These are phyloP conservation scores for Drosophila fulvimacula DNA, from an alignment of 2,888 invertebrate species.

Conservation along the genomic window DNA sequence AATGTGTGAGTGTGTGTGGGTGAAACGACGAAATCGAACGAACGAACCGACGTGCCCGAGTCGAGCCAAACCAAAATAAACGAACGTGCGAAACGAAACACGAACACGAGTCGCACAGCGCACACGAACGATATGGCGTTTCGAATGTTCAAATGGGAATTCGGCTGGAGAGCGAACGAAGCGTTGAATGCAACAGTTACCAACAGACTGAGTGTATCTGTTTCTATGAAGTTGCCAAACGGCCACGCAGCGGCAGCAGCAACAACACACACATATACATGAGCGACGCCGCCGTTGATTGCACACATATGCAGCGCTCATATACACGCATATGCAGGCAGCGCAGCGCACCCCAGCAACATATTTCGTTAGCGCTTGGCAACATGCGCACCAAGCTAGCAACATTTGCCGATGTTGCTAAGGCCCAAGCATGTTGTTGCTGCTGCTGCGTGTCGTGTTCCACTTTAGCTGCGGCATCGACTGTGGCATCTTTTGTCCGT, in stretches of 20 bases:
- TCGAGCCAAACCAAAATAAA: conserved; percentile 23
- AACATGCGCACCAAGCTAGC: conserved; percentile 60
- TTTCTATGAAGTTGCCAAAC: conserved; percentile 83
- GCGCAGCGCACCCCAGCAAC: conserved; percentile 43
- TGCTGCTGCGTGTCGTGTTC: conserved; percentile 25
- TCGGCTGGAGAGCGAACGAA: conserved; percentile 80
- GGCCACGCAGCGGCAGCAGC: conserved; percentile 71
- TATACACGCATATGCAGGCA: conserved; percentile 13
- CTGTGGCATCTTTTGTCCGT: conserved; percentile 58
- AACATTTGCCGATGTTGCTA: conserved; percentile 45
- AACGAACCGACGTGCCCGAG: conserved; percentile 13
- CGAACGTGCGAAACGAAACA: conserved; percentile 26
- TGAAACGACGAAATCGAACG: conserved; percentile 30
- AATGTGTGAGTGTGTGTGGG: conserved; percentile 1
- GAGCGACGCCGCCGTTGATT: conserved; percentile 13
- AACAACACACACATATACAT: conserved; percentile 24
- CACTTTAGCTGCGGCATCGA: conserved; percentile 31
- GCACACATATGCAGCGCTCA: conserved; percentile 42
- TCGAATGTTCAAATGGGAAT: conserved; percentile 17
- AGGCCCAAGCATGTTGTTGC: conserved; percentile 11
- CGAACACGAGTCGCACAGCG: conserved; percentile 20
- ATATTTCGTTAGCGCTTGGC: conserved; percentile 34
- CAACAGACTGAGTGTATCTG: conserved; percentile 83
- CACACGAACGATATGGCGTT: conserved; percentile 20
- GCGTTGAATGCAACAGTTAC: conserved; percentile 84